Evolutionary conservation across 2,113 vertebrate genomes (phyloP), one percentile per base, ranked within the genome.

Genomic region (Nyctereutes procyonoides): DNA sequence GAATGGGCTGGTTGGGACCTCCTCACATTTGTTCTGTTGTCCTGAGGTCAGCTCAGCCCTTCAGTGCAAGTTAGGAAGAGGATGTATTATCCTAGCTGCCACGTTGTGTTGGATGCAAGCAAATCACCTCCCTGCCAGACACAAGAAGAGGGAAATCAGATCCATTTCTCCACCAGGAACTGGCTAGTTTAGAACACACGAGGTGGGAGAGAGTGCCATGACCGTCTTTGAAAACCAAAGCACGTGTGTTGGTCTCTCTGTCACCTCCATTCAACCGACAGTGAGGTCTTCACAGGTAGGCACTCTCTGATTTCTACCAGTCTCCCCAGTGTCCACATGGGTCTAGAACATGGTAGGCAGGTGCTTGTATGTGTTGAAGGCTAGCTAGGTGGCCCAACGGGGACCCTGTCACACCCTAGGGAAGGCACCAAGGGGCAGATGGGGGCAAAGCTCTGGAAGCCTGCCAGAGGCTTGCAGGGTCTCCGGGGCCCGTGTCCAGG

Each of bases 301-400:
- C 51, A 12, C 55, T 20, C 22, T n/a, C 7, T 26, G 83, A 7
- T 11, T 88, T 28, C 60, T 13, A n/a, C 32, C 6, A 2, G 35
- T 15, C 19, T 12, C 32, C 14, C 55, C 32, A 5, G 22, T 1
- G 28, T 11, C 43, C n/a, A 73, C 67, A 26, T 0, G 55, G 67
- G 38, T 65, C 60, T 28, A 11, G n/a, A 28, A 11, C 35, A 3
- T 1, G 26, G 85, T n/a, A 9, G 26, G 85, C 32, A 13, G 16
- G 65, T 71, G 53, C 48, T 38, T 12, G 16, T 30, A 16, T 11
- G 14, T 35, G 14, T 5, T 0, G 14, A 2, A 65, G 69, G 13
- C 26, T 2, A 5, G 9, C 0, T 0, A 1, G 16, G 56, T 5
- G 8, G 3, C 13, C 26, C 16, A 0, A 14, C 3, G 10, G 51